A percentile compares a stretch with the other conserved stretches of the same genome.
These are phyloP conservation scores for Magallana ariakensis DNA, from an alignment of 1,140 invertebrate genomes.

Conservation along the genomic window DNA sequence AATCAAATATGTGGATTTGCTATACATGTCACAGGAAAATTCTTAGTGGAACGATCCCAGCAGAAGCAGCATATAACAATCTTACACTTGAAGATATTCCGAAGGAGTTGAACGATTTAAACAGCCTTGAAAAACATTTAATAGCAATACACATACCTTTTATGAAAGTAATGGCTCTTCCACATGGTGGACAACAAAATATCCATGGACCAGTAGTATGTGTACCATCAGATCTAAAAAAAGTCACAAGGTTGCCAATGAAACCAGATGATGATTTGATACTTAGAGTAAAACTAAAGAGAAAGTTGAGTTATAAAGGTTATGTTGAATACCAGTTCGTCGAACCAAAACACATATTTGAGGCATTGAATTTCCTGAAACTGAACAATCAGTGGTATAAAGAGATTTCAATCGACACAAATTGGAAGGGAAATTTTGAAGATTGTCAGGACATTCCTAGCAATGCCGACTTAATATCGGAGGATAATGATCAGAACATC, in stretches of 20 bases:
- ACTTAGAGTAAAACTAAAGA: slow-evolving; percentile 47
- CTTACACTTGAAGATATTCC: slow-evolving; percentile 26
- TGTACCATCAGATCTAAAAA: slow-evolving; percentile 40
- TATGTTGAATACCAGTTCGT: slow-evolving; percentile 45
- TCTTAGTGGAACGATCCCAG: not conserved
- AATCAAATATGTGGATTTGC: slow-evolving; percentile 36
- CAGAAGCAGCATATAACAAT: slow-evolving; percentile 35
- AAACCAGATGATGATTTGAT: slow-evolving; percentile 29
- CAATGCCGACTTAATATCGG: not conserved
- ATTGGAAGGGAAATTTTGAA: not conserved
- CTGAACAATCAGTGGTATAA: slow-evolving; percentile 44
- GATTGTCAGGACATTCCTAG: too few relatives aligned
- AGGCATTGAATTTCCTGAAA: slow-evolving; percentile 40
- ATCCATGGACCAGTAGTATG: slow-evolving; percentile 45
- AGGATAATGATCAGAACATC: slow-evolving; percentile 34
- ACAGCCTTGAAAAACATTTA: slow-evolving; percentile 33
- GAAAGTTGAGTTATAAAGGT: slow-evolving; percentile 50
- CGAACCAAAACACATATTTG: slow-evolving; percentile 34
- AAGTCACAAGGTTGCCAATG: slow-evolving; percentile 38
- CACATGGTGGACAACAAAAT: slow-evolving; percentile 22
- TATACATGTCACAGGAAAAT: slow-evolving; percentile 39
- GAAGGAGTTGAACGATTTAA: slow-evolving; percentile 22
- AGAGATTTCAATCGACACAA: slow-evolving; percentile 1
- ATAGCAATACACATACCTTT: slow-evolving; percentile 31
- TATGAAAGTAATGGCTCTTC: slow-evolving; percentile 26